Evolutionary conservation across 1,140 invertebrate genomes (phyloP), one percentile per base, ranked within the genome.

Genomic region (Philotrypesis tridentata): DNA sequence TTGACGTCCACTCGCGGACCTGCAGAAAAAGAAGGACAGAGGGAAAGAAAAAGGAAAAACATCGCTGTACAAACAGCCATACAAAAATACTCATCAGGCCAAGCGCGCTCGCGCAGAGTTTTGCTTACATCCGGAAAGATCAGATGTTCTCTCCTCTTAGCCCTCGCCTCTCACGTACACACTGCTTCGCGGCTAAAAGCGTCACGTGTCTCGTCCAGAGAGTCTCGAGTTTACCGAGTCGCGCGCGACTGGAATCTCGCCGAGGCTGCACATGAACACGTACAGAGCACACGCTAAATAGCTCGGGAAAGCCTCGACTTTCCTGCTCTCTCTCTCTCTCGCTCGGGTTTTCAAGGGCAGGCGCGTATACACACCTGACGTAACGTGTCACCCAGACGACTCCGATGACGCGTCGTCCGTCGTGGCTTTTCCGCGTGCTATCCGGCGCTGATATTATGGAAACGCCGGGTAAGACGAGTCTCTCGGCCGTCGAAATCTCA

Each of bases 301-400:
- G 48, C 25, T 43, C 17, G 75, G n/a, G 33, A 71, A 79, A 70
- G 76, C 61, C 43, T 80, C 67, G 67, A 70, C 67, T 70, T 70
- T 37, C 67, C 67, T 68, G 9, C 11, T 63, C n/a, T 27, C 14
- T n/a, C n/a, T n/a, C 8, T 29, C 31, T 78, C 31, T 21, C 7
- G 25, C 7, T n/a, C n/a, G n/a, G 63, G 2, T 63, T 80, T 72
- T 80, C 43, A 73, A 80, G 78, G 70, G 55, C 43, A 80, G 31
- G 12, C 23, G 27, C 25, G 8, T 27, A 23, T 4, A 6, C 8
- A 12, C 11, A 79, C 17, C 77, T 37, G 77, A 71, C 43, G 77
- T 79, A 68, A 78, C 11, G 0, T 14, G 8, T n/a, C 12, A 27
- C 29, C 8, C 31, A 25, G 25, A 14, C 23, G 65, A 5, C 5